A percentile compares a stretch with the other conserved stretches of the same genome.
Conservation (phyloP, 1,140 invertebrate species). For the Drosophila bipectinata region DNA sequence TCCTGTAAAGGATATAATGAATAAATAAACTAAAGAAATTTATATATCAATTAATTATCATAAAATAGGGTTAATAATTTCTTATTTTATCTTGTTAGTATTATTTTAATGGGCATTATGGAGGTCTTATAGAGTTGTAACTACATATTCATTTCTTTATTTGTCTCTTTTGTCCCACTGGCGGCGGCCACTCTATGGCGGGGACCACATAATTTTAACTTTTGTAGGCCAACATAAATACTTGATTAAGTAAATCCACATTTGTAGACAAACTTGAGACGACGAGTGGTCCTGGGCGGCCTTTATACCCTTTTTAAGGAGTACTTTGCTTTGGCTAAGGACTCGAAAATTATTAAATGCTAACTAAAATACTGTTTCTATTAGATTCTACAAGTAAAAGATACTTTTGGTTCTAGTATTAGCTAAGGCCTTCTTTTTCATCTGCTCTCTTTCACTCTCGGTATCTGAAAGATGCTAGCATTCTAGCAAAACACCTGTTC, state of each 20-base stretch:
- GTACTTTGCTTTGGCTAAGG: background rate
- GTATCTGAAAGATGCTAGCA: no score
- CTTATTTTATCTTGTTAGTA: background rate
- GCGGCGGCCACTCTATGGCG: conserved; percentile 28
- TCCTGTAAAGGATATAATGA: background rate
- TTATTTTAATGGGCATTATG: background rate
- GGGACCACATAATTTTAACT: conserved; percentile 66
- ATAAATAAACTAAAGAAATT: background rate
- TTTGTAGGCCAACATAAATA: conserved; percentile 73
- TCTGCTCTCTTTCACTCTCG: no score
- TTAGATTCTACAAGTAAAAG: no score
- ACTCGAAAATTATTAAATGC: no score
- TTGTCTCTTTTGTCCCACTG: conserved; percentile 43
- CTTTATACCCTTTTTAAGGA: background rate
- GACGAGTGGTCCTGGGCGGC: conserved; percentile 20
- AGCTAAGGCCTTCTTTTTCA: no score
- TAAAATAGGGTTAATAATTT: background rate
- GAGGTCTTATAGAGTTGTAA: no score
- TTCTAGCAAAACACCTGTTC: no score
- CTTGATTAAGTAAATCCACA: conserved; percentile 74
- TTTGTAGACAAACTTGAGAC: conserved; percentile 66
- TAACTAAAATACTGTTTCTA: no score
- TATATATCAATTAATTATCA: background rate
- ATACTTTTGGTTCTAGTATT: no score
- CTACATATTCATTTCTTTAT: conserved; percentile 35